A percentile compares a stretch with the other conserved stretches of the same genome.
Evolutionary conservation across 2,113 vertebrate genomes (phyloP).

Genomic region (Eulemur rufifrons): DNA sequence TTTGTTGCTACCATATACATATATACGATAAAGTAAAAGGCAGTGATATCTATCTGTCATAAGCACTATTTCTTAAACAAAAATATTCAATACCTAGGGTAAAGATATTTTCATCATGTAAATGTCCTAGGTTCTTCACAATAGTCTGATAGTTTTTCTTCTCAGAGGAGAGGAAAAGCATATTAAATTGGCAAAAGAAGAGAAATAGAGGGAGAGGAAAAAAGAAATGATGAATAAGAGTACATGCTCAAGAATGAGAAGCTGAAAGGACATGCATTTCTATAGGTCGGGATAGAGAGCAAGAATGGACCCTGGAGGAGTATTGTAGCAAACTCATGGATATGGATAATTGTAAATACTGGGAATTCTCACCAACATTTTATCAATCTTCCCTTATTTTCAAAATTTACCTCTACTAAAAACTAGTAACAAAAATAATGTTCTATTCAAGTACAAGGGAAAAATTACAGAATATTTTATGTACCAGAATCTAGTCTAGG

Average conservation of each 20-base stretch:
- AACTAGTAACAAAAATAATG: slow-evolving; percentile 23
- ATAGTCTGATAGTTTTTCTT: not conserved
- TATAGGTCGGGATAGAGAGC: not conserved
- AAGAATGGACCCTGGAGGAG: not conserved
- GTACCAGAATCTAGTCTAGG: not conserved
- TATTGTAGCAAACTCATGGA: not conserved
- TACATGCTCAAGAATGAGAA: not conserved
- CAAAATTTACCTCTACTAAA: not conserved
- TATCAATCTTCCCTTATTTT: not conserved
- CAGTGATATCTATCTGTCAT: not conserved
- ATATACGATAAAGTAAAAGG: not conserved
- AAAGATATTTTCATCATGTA: not conserved
- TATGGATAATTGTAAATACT: not conserved
- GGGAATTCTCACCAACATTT: not conserved
- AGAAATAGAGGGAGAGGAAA: not conserved
- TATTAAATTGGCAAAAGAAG: not conserved
- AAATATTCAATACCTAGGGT: not conserved
- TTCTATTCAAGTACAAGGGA: not conserved
- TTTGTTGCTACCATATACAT: not conserved
- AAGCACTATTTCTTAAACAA: not conserved
- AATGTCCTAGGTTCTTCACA: not conserved
- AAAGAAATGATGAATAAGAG: not conserved
- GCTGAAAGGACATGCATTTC: not conserved
- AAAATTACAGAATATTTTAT: not conserved
- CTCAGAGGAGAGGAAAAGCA: not conserved